A percentile compares a stretch with the other conserved stretches of the same genome.
Conservation (phyloP, 2,797 vertebrate species). For the Malurus splendens region DNA sequence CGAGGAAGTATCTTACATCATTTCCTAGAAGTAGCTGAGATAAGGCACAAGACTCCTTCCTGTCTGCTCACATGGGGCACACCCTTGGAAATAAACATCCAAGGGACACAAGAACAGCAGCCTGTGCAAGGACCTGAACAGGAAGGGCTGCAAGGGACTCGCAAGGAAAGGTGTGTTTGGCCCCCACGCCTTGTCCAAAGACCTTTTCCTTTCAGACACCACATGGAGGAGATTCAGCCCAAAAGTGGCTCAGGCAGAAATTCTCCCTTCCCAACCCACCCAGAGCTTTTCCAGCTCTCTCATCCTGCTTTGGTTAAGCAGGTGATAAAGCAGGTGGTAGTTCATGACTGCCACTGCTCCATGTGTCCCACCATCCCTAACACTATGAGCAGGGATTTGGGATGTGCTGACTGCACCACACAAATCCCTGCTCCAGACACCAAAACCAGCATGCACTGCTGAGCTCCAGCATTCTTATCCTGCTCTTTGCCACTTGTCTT, state of each 20-base stretch:
- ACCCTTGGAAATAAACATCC: neutral
- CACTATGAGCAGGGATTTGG: fast-evolving
- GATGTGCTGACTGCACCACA: neutral
- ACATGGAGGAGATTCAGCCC: neutral
- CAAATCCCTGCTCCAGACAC: neutral
- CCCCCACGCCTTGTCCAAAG: neutral
- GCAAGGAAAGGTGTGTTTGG: neutral
- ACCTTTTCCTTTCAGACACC: neutral
- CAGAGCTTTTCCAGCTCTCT: neutral
- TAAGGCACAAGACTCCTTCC: neutral
- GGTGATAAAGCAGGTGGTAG: fast-evolving
- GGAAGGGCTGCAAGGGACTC: neutral
- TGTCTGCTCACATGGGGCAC: neutral
- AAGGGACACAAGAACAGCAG: neutral
- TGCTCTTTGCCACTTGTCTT: fast-evolving
- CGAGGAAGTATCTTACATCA: neutral
- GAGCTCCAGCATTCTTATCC: neutral
- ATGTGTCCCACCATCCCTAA: fast-evolving
- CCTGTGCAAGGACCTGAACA: fast-evolving
- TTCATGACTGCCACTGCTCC: neutral
- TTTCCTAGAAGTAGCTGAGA: neutral
- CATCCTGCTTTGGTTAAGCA: fast-evolving
- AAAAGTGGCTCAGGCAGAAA: neutral
- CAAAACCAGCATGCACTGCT: fast-evolving
- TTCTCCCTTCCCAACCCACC: neutral